Base-by-base conservation (phyloP, 2,113 vertebrate genomes). In the Phaetusa simplex region DNA sequence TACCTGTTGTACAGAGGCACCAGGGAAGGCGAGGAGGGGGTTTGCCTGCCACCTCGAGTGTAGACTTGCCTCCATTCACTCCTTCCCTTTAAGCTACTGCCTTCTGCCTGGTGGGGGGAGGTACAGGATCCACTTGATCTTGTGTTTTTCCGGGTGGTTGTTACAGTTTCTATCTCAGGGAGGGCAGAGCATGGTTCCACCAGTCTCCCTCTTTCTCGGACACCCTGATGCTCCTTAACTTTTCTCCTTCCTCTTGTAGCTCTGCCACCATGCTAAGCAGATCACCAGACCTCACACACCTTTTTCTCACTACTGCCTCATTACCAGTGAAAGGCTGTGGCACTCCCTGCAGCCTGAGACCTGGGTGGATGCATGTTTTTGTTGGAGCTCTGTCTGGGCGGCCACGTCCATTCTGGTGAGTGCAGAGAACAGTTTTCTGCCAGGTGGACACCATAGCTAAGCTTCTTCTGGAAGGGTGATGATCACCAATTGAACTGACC, bases 31-130 rank as follows among this genome's bases (percentile, higher is more conserved):
- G 59, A 58, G 24, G 7, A 52, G 21, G 5, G 13, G 3, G 6
- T 65, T 76, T 4, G 3, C 22, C 30, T 53, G 19, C 8, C 4
- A 5, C 13, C 5, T 8, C 2, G 1, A 43, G 14, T 4, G 3
- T 22, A 61, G 4, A 4, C n/a, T 52, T 47, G 6, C 16, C 18
- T 86, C 29, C 36, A 64, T 22, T 70, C 72, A 53, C 15, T 45
- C 17, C 22, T 72, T 47, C 55, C 50, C n/a, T 73, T 53, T 5
- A 74, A 90, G 36, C 18, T 72, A 83, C 65, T 71, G 38, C 30
- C 18, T 50, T 79, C 47, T n/a, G 53, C 4, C 32, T 50, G 16
- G 17, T 38, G 50, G 4, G 12, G 3, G 9, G 4, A 66, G 5
- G 27, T 10, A 43, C 2, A 55, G 32, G 9, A 67, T 55, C 9